These are phyloP conservation scores for Microplitis mediator DNA, from an alignment of 1,140 invertebrate genomes.

Conservation along the genomic window DNA sequence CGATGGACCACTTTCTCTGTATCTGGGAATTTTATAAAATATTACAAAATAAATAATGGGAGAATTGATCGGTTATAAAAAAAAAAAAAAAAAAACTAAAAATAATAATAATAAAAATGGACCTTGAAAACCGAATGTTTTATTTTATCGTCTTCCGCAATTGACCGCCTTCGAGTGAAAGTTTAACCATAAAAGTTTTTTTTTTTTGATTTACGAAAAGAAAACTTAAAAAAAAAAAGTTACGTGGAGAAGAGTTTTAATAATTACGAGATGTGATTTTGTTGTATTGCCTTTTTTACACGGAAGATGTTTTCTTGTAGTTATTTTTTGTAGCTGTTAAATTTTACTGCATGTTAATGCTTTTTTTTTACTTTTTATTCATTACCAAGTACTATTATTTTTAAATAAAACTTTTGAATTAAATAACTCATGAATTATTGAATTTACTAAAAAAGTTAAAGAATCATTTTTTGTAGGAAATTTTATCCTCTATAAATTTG, in stretches of 20 bases:
- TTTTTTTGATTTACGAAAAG: not conserved
- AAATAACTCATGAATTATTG: not conserved
- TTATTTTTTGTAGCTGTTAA: not conserved
- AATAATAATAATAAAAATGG: not conserved
- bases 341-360: not conserved
- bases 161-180: constrained; percentile 15
- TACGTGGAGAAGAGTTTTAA: not conserved
- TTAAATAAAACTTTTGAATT: too few species aligned
- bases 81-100: not conserved
- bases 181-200: constrained; percentile 12
- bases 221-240: constrained; percentile 13
- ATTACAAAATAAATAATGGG: too few species aligned
- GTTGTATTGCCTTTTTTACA: not conserved
- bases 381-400: too few species aligned
- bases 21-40: too few species aligned
- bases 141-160: not conserved
- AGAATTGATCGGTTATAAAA: not conserved
- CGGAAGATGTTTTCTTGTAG: not conserved
- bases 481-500: too few species aligned
- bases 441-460: too few species aligned
- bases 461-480: too few species aligned
- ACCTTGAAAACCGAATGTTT: not conserved
- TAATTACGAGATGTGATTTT: not conserved
- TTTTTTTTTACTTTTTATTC: too few species aligned
- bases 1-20: too few species aligned